These are phyloP conservation scores for Tigriopus japonicus DNA, from an alignment of 1,140 invertebrate species.

Conservation along the genomic window DNA sequence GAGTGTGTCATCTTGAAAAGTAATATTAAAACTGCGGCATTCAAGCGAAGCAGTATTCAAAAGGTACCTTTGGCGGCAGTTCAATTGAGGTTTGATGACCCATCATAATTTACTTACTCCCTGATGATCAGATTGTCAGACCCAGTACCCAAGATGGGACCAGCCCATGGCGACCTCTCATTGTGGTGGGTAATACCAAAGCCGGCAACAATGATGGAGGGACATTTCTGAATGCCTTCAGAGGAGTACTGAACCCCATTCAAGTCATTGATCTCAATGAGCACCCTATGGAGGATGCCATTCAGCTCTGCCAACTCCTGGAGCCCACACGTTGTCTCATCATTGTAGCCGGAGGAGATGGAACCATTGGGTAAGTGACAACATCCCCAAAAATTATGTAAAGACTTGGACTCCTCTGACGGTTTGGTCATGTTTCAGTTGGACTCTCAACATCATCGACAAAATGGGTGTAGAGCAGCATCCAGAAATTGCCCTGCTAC, in stretches of 20 bases:
- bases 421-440: no score
- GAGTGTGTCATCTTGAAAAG: neutral
- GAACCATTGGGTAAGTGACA: slow-evolving; percentile 5
- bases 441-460: neutral
- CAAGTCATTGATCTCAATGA: slow-evolving; percentile 8
- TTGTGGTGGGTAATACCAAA: slow-evolving; percentile 8
- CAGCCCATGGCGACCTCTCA: neutral
- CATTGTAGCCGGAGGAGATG: slow-evolving; percentile 7
- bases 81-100: neutral
- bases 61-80: neutral
- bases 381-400: no score
- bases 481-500: neutral
- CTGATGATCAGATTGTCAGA: neutral
- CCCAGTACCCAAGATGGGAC: neutral
- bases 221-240: neutral
- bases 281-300: neutral
- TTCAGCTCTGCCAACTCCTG: slow-evolving; percentile 1
- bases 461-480: neutral
- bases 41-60: neutral
- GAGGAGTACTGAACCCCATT: slow-evolving; percentile 3
- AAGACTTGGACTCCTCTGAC: no score
- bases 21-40: neutral
- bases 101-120: neutral
- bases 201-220: neutral
- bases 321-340: neutral